Base-by-base conservation (phyloP, 37 sponge, comb jelly and placozoan genomes). In the Ianthella basta region DNA sequence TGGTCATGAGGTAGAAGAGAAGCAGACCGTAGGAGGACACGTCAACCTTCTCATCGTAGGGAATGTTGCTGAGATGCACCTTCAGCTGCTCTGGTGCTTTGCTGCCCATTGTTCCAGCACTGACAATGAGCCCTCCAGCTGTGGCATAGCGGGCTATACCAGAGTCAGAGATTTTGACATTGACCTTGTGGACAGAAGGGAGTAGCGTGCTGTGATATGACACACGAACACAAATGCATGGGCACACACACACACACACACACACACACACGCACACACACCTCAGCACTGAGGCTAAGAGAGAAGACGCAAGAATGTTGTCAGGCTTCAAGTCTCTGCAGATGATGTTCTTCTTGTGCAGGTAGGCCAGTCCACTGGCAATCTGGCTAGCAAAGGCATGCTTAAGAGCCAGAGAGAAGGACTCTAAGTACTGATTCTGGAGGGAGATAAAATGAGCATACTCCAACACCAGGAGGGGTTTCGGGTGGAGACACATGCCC, bases 121-220 rank as follows among this genome's bases (percentile, higher is more conserved):
- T 33, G 30, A 83, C 80, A 35, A 81, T 82, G 60, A 96, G 72
- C 5, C 96, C 96, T 19, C 70, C 69, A 30, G 70, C 88, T 30
- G 93, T 93, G 24, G 92, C 91, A 82, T 72, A 89, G 73, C 93
- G 79, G 4, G 93, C 81, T 59, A 96, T 92, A 0, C 96, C 93
- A 84, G 89, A 96, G 68, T 96, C 96, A 4, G 93, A 89, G 10
- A 96, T 82, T 64, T 96, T 96, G 41, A 86, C 96, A 89, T 92
- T 89, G 55, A 92, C 87, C 90, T 88, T 53, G 27, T 44, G 50
- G 50, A 44, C 50, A 44, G 8, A 8, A 44, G 50, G 3, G 50
- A 44, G 6, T 10, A 3, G 29, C 5, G 70, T 15, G 57, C 4
- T 27, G 61, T 21, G 39, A 19, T 34, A 18, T 15, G 36, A 64